Evolutionary conservation across 2,888 invertebrate genomes (phyloP).

Genomic region (Cyaniris semiargus): DNA sequence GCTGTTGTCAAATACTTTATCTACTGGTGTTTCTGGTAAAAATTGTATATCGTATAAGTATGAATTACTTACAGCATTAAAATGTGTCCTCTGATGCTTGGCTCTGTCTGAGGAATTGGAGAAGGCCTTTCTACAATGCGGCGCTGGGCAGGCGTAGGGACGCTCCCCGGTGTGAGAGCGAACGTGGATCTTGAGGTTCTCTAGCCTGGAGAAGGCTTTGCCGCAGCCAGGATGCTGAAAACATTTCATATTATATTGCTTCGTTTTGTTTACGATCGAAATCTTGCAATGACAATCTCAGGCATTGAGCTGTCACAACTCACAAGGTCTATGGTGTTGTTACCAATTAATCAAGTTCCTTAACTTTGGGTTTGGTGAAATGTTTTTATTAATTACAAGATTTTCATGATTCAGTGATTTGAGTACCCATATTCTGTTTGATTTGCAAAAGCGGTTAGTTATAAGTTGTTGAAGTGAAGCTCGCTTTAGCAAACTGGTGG

Average conservation of each 20-base stretch:
- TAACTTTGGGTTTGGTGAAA: too few relatives aligned
- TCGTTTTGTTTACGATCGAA: not conserved
- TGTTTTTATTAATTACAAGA: too few relatives aligned
- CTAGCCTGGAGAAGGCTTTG: slow-evolving; percentile 97
- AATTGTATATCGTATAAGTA: not conserved
- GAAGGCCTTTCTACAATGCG: slow-evolving; percentile 96
- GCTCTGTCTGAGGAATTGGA: slow-evolving; percentile 99
- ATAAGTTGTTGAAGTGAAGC: too few relatives aligned
- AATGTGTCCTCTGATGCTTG: slow-evolving; percentile 99
- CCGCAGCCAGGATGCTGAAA: slow-evolving; percentile 94
- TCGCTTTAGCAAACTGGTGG: too few relatives aligned
- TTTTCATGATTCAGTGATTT: too few relatives aligned
- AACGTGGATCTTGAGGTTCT: slow-evolving; percentile 98
- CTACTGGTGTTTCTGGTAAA: not conserved
- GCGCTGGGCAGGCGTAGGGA: slow-evolving; percentile 96
- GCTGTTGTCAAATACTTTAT: not conserved
- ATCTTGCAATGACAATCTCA: too few relatives aligned
- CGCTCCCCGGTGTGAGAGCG: slow-evolving; percentile 97
- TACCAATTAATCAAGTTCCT: too few relatives aligned
- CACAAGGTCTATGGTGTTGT: too few relatives aligned
- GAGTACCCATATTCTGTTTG: too few relatives aligned
- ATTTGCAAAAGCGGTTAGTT: too few relatives aligned
- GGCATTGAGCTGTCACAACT: too few relatives aligned
- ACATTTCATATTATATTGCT: not conserved
- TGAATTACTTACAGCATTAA: slow-evolving; percentile 91